Conservation (phyloP, 1,140 invertebrate species). For the Ceratina calcarata region DNA sequence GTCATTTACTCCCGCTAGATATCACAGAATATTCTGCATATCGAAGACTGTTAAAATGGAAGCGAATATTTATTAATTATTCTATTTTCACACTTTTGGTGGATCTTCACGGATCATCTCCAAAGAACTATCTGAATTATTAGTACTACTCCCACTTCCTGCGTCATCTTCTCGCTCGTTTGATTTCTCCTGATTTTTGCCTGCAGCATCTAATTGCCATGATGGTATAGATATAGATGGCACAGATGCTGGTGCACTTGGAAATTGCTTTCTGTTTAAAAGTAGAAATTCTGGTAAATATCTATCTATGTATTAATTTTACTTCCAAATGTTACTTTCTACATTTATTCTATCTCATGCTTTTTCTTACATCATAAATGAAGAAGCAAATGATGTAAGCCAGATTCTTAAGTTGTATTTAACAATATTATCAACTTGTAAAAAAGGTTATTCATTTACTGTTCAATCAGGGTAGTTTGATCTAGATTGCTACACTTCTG, state of each 20-base stretch:
- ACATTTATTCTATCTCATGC: too few relatives aligned
- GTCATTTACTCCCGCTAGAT: constrained; percentile 34
- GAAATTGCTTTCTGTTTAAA: constrained; percentile 86
- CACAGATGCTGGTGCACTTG: constrained; percentile 86
- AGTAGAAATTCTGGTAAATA: constrained; percentile 42
- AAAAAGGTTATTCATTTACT: too few relatives aligned
- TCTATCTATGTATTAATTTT: constrained; percentile 34
- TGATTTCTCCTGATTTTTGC: constrained; percentile 73
- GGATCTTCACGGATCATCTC: constrained; percentile 80
- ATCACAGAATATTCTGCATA: constrained; percentile 32
- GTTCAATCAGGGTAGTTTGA: too few relatives aligned
- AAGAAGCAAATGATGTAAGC: too few relatives aligned
- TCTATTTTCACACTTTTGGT: constrained; percentile 72
- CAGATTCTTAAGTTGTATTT: too few relatives aligned
- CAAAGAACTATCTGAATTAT: constrained; percentile 79
- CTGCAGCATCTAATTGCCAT: constrained; percentile 84
- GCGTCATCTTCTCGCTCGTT: constrained; percentile 77
- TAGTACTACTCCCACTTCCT: constrained; percentile 79
- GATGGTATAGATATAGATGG: constrained; percentile 85
- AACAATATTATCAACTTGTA: too few relatives aligned
- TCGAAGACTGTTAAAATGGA: constrained; percentile 54
- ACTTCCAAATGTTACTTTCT: not conserved
- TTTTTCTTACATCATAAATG: too few relatives aligned
- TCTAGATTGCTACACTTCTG: too few relatives aligned
- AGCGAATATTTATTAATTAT: constrained; percentile 33